phyloP scores from a whole-genome alignment of 2,113 vertebrate species.

The Plectropomus leopardus region DNA sequence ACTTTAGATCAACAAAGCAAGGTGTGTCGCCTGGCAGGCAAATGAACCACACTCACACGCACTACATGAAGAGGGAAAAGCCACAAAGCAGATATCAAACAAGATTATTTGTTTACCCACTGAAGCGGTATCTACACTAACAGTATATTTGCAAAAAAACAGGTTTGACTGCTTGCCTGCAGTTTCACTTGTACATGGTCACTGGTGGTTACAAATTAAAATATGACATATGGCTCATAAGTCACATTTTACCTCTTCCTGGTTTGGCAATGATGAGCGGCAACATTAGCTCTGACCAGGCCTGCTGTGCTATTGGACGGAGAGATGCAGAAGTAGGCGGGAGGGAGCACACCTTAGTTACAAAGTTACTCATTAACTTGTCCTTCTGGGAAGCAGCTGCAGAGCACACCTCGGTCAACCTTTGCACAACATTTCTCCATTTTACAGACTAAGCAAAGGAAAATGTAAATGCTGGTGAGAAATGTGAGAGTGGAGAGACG shows the following conservation, averaged over 20 bases:
- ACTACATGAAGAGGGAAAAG: background rate
- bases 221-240: slow-evolving; percentile 2
- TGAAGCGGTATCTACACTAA: background rate
- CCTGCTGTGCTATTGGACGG: slow-evolving; percentile 62
- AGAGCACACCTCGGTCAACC: slow-evolving; percentile 77
- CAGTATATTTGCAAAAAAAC: background rate
- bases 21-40: slow-evolving; percentile 30
- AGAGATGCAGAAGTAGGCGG: slow-evolving; percentile 35
- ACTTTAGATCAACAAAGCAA: slow-evolving; percentile 26
- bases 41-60: background rate
- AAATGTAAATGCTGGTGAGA: slow-evolving; percentile 31
- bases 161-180: slow-evolving; percentile 4
- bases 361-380: slow-evolving; percentile 85
- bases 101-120: background rate
- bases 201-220: background rate
- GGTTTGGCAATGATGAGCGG: slow-evolving; percentile 43
- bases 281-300: slow-evolving; percentile 22
- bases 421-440: slow-evolving; percentile 79
- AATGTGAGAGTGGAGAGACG: slow-evolving; percentile 37
- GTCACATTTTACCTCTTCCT: slow-evolving; percentile 52
- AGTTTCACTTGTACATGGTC: background rate
- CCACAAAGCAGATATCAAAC: slow-evolving; percentile 9
- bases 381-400: slow-evolving; percentile 61
- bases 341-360: slow-evolving; percentile 69
- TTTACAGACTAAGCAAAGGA: slow-evolving; percentile 52